phyloP scores from a whole-genome alignment of 2,888 invertebrate genomes.

The Onchidella celtica region DNA sequence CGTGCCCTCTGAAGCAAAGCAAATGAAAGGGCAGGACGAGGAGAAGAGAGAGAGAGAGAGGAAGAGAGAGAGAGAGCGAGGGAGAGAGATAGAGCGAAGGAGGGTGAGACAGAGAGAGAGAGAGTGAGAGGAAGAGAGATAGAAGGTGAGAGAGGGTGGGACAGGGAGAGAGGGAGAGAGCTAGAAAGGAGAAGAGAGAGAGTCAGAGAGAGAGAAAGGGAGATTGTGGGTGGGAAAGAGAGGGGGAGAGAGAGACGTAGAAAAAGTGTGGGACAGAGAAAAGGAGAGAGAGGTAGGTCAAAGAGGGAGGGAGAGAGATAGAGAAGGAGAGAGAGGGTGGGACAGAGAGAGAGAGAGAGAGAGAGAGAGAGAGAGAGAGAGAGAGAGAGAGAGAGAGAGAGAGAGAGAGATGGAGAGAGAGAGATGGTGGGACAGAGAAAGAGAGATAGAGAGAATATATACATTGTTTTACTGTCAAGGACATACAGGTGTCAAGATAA shows the following conservation, averaged over 20 bases:
- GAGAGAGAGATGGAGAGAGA: too few relatives aligned
- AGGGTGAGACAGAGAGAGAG: background rate
- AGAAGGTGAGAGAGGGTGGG: background rate
- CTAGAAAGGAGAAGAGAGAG: background rate
- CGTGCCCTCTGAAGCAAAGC: too few relatives aligned
- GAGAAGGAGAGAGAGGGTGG: background rate
- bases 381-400: background rate
- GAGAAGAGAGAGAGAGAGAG: background rate
- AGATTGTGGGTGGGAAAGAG: background rate
- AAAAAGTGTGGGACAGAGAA: background rate
- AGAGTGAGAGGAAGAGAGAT: background rate
- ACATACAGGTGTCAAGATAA: too few relatives aligned
- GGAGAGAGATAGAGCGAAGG: background rate
- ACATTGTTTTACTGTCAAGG: too few relatives aligned
- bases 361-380: slow-evolving; percentile 1
- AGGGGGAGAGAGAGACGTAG: background rate
- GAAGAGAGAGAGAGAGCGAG: background rate
- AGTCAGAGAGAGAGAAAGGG: background rate
- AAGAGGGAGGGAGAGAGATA: background rate
- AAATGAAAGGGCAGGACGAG: too few relatives aligned
- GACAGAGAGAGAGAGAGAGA: slow-evolving; percentile 14
- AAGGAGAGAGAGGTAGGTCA: background rate
- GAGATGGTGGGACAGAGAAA: too few relatives aligned
- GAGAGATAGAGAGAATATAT: too few relatives aligned
- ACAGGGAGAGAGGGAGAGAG: background rate